phyloP scores from a whole-genome alignment of 2,113 vertebrate genomes.

The Platichthys flesus region DNA sequence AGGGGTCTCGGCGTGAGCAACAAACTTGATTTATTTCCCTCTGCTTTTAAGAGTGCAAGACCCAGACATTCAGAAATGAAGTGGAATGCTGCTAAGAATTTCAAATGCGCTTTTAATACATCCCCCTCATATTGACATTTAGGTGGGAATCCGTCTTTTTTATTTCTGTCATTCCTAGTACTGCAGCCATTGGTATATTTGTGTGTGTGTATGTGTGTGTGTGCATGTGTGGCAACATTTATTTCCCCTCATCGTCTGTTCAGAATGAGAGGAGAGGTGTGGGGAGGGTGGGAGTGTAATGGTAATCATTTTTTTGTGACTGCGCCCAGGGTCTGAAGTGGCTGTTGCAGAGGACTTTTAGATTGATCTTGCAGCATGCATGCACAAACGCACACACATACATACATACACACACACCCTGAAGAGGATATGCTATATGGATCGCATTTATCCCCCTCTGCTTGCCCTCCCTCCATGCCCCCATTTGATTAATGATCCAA shows the following conservation, averaged over 20 bases:
- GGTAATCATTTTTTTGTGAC: slow-evolving; percentile 81
- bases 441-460: slow-evolving; percentile 75
- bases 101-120: slow-evolving; percentile 86
- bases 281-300: slow-evolving; percentile 74
- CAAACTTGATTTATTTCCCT: slow-evolving; percentile 82
- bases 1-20: slow-evolving; percentile 76
- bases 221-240: slow-evolving; percentile 70
- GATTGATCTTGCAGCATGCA: slow-evolving; percentile 77
- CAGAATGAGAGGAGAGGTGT: slow-evolving; percentile 68
- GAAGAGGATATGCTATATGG: slow-evolving; percentile 81
- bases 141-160: slow-evolving; percentile 84
- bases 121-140: slow-evolving; percentile 84
- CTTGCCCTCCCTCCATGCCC: slow-evolving; percentile 61
- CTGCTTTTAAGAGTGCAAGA: slow-evolving; percentile 84
- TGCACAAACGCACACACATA: slow-evolving; percentile 24
- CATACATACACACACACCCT: slow-evolving; percentile 56
- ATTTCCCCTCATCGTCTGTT: slow-evolving; percentile 80
- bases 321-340: slow-evolving; percentile 80
- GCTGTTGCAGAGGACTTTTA: slow-evolving; percentile 78
- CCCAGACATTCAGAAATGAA: slow-evolving; percentile 82
- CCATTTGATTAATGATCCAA: slow-evolving; percentile 84
- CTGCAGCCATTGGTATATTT: slow-evolving; percentile 57
- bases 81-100: slow-evolving; percentile 84
- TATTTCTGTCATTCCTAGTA: slow-evolving; percentile 81
- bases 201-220: slow-evolving; percentile 50